Evolutionary conservation across 2,113 vertebrate genomes (phyloP).

Genomic region (Sarotherodon lohbergeri): DNA sequence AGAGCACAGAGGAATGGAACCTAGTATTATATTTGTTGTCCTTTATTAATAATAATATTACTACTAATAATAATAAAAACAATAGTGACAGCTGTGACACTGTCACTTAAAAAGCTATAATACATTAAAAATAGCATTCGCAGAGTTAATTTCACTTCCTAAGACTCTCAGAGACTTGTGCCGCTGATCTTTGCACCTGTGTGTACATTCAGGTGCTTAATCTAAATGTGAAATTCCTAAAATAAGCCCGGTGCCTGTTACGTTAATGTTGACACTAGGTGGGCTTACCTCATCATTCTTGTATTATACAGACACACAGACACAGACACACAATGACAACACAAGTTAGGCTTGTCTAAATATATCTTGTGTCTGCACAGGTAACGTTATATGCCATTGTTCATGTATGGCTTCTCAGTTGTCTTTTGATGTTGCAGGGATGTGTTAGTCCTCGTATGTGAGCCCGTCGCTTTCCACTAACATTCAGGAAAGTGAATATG

Average conservation of each 20-base stretch:
- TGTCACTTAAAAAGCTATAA: background rate
- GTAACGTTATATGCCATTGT: background rate
- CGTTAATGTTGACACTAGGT: background rate
- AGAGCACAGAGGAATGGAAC: background rate
- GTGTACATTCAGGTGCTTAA: fast-evolving
- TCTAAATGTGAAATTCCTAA: background rate
- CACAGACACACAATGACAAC: background rate
- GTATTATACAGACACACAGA: background rate
- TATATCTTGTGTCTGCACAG: background rate
- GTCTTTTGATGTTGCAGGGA: constrained; percentile 8
- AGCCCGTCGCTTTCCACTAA: background rate
- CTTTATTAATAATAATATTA: background rate
- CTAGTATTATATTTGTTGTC: background rate
- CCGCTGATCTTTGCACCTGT: background rate
- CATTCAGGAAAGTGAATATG: constrained; percentile 17
- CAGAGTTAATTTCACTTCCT: constrained; percentile 8
- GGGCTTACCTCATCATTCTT: background rate
- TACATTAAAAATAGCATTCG: background rate
- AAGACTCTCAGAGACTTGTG: background rate
- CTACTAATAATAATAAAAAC: fast-evolving
- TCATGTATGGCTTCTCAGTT: background rate
- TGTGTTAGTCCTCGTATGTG: background rate
- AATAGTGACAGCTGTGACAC: background rate
- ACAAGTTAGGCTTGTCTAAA: background rate
- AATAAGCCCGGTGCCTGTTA: background rate